Evolutionary conservation across 2,797 vertebrate genomes (phyloP).

Genomic region (Champsocephalus gunnari): DNA sequence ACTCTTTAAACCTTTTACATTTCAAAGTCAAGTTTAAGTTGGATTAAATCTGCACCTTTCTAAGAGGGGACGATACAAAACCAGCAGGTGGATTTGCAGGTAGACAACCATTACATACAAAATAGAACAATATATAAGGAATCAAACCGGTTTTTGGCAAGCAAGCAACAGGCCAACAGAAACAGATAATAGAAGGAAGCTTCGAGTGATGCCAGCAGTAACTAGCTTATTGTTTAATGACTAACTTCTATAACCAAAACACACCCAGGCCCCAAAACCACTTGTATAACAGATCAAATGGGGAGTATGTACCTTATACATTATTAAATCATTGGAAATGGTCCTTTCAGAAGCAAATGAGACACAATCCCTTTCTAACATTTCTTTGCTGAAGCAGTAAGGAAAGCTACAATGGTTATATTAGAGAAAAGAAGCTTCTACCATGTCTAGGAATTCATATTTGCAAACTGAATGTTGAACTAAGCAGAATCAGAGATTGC

Average conservation of each 20-base stretch:
- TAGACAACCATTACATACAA: background rate
- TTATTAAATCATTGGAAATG: background rate
- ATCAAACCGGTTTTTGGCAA: background rate
- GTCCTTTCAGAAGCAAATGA: background rate
- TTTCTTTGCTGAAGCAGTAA: background rate
- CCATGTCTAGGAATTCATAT: background rate
- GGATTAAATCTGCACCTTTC: background rate
- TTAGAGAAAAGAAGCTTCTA: background rate
- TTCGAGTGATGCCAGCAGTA: background rate
- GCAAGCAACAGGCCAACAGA: conserved; percentile 15
- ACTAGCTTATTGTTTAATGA: background rate
- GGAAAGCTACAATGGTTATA: background rate
- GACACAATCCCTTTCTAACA: background rate
- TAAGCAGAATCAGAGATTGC: background rate
- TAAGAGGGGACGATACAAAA: background rate
- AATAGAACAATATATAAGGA: background rate
- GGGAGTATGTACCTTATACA: too few species aligned
- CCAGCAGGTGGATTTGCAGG: conserved; percentile 4
- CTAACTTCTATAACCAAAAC: background rate
- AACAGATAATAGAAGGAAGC: background rate
- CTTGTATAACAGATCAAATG: background rate
- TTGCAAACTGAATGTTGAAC: background rate
- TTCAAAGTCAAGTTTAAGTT: background rate
- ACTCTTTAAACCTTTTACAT: conserved; percentile 5
- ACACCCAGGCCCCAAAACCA: background rate